Evolutionary conservation across 2,113 vertebrate genomes (phyloP), one percentile per base, ranked within the genome.

Genomic region (Coryphaenoides rupestris): DNA sequence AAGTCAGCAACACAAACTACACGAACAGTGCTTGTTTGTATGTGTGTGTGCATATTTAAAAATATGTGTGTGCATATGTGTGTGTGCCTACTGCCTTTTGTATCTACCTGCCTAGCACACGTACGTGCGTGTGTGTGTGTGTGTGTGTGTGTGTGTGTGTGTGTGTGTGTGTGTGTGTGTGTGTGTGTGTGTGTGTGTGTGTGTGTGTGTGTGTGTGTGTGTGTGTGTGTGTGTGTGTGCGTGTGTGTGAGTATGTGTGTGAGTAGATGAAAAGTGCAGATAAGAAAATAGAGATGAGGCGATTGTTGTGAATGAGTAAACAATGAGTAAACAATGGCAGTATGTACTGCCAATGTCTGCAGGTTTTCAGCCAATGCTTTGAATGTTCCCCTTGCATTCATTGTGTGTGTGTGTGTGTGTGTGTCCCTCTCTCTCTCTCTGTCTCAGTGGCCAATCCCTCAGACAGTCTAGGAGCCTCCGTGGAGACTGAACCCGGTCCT

Each of bases 71-170:
- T 68, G 64, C 74, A n/a, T n/a, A 58, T 26, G 21, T n/a, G 13
- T 49, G 21, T 64, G 62, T 68, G 64, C 74, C 79, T 80, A 53
- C n/a, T 53, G 12, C 79, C 76, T 53, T 69, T 65, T 6, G 19
- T 52, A 77, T 67, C 28, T 52, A 15, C 46, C 28, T 10, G 5
- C 28, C 28, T 33, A n/a, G n/a, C n/a, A n/a, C n/a, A n/a, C n/a
- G 58, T 15, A 19, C 12, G 49, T 16, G 33, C 45, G 17, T 59
- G 9, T 60, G 58, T 60, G 12, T 52, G 49, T 52, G 15, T 52
- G 49, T 52, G 17, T 52, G 58, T 15, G 13, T 3, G 49, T 16
- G 33, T 60, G 17, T 59, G 9, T 60, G 58, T 60, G 12, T 52
- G 49, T 52, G 15, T 52, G 49, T 52, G 17, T 52, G 49, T n/a